Evolutionary conservation across 2,113 vertebrate genomes (phyloP).

Genomic region (Barbus barbus): DNA sequence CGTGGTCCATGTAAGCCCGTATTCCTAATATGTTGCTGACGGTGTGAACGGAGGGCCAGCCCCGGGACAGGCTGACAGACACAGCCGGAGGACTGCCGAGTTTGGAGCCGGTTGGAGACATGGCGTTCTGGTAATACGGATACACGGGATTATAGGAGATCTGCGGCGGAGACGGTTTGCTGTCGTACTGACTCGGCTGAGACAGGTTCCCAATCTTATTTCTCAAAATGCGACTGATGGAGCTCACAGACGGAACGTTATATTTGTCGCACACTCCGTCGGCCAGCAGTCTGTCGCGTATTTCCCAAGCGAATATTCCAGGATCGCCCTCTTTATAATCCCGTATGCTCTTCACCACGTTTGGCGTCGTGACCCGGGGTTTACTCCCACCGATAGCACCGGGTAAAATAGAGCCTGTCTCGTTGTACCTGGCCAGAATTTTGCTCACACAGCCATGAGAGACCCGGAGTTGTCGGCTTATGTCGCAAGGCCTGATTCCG

Average conservation of each 20-base stretch:
- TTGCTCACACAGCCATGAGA: conserved; percentile 91
- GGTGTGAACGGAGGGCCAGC: conserved; percentile 88
- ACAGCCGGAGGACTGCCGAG: conserved; percentile 71
- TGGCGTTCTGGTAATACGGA: conserved; percentile 78
- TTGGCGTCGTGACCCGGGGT: conserved; percentile 89
- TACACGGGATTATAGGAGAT: conserved; percentile 84
- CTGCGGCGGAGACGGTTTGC: conserved; percentile 74
- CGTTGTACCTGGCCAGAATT: conserved; percentile 90
- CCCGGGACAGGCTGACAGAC: conserved; percentile 78
- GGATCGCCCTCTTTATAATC: conserved; percentile 91
- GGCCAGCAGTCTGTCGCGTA: conserved; percentile 86
- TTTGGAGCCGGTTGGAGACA: conserved; percentile 78
- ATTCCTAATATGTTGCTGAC: conserved; percentile 92
- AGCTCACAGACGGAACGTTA: conserved; percentile 93
- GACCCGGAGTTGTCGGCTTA: conserved; percentile 87
- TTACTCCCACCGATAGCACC: conserved; percentile 94
- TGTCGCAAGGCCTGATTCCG: conserved; percentile 91
- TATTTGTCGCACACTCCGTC: conserved; percentile 92
- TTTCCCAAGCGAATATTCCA: conserved; percentile 94
- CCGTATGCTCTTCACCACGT: conserved; percentile 88
- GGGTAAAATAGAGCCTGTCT: conserved; percentile 90
- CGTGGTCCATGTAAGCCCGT: conserved; percentile 86
- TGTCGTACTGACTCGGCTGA: conserved; percentile 75
- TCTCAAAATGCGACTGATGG: conserved; percentile 89
- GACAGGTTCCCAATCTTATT: conserved; percentile 86